These are phyloP conservation scores for Microtus ochrogaster DNA, from an alignment of 2,113 vertebrate species.

Conservation along the genomic window DNA sequence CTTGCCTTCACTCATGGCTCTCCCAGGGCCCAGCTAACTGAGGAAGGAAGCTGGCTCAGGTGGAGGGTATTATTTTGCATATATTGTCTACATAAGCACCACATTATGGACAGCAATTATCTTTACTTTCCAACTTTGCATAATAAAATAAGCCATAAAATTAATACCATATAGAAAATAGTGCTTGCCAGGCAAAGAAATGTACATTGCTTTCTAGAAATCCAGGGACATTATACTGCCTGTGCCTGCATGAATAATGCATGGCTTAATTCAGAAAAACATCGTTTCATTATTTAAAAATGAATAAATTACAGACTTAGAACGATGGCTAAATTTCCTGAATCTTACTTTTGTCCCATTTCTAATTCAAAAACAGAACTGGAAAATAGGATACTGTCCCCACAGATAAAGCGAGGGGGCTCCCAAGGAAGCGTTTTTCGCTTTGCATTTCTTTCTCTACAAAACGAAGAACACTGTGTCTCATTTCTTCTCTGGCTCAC, in stretches of 20 bases:
- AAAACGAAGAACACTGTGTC: conserved; percentile 69
- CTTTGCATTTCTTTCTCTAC: conserved; percentile 58
- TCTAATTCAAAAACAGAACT: conserved; percentile 75
- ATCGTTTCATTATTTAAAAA: conserved; percentile 81
- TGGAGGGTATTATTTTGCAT: conserved; percentile 68
- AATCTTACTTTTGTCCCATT: conserved; percentile 67
- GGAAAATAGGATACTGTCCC: conserved; percentile 48
- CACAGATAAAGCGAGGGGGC: conserved; percentile 63
- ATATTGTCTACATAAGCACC: conserved; percentile 70
- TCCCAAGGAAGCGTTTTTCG: conserved; percentile 34
- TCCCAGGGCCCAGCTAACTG: conserved; percentile 26
- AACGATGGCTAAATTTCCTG: conserved; percentile 80
- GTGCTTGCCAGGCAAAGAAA: conserved; percentile 78
- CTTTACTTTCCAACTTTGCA: conserved; percentile 77
- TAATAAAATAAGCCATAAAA: conserved; percentile 81
- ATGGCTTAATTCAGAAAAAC: conserved; percentile 83
- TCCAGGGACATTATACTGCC: conserved; percentile 75
- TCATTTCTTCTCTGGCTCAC: conserved; percentile 2
- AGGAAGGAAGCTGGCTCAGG: conserved; percentile 64
- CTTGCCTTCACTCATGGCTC: background rate
- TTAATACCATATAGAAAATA: conserved; percentile 82
- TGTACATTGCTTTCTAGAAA: conserved; percentile 78
- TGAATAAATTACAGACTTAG: conserved; percentile 83
- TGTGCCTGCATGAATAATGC: conserved; percentile 80
- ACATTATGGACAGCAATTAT: conserved; percentile 76